A percentile compares a stretch with the other conserved stretches of the same genome.
These are phyloP conservation scores for Dipodomys spectabilis DNA, from an alignment of 2,113 vertebrate species.

Conservation along the genomic window DNA sequence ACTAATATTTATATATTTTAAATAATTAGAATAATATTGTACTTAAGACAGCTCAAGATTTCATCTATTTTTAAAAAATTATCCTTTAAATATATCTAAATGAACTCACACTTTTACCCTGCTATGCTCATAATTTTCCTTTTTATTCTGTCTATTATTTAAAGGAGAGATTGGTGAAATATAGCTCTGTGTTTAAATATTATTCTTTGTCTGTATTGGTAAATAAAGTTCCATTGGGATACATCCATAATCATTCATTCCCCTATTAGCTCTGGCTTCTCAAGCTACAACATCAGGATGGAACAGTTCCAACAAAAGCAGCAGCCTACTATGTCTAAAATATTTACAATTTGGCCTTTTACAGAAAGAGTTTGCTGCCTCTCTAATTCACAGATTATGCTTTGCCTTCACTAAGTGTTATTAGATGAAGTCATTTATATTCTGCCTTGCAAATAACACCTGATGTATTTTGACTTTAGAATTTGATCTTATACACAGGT, in stretches of 20 bases:
- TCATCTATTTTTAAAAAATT: background rate
- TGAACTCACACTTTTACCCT: background rate
- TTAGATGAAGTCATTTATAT: background rate
- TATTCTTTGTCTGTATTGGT: background rate
- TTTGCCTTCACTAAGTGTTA: background rate
- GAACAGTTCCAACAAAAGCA: background rate
- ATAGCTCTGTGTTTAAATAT: background rate
- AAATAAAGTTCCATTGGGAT: background rate
- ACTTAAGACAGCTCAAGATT: background rate
- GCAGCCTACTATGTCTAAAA: background rate
- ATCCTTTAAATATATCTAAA: background rate
- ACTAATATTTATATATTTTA: conserved; percentile 24
- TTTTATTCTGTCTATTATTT: background rate
- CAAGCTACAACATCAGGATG: background rate
- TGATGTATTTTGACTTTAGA: background rate
- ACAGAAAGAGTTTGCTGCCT: background rate
- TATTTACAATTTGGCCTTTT: background rate
- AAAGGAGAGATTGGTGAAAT: background rate
- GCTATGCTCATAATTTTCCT: background rate
- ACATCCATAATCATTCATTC: background rate
- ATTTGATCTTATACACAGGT: background rate
- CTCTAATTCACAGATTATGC: background rate
- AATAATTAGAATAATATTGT: background rate
- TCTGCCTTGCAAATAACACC: background rate
- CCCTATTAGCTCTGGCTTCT: background rate